A percentile compares a stretch with the other conserved stretches of the same genome.
phyloP scores from a whole-genome alignment of 2,888 invertebrate genomes.

The Petrolisthes cinctipes region DNA sequence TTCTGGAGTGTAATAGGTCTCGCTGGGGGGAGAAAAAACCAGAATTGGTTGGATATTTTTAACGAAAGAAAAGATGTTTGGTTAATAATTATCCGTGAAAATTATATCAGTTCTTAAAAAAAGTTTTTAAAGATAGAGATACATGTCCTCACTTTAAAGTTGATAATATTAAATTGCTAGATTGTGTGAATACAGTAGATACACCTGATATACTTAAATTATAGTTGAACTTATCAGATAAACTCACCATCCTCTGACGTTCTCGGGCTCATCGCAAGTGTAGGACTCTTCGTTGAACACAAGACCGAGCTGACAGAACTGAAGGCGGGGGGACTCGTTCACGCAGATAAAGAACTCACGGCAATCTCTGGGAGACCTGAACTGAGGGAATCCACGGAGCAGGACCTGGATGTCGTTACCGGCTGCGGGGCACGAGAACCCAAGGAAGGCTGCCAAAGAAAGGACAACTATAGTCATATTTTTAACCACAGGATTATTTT shows the following conservation, averaged over 20 bases:
- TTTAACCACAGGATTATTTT: too few relatives aligned
- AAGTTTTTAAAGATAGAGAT: background rate
- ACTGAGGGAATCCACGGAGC: conserved; percentile 40
- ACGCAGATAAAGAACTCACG: conserved; percentile 64
- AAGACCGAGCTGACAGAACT: conserved; percentile 57
- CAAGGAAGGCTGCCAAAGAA: conserved; percentile 46
- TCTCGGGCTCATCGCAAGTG: conserved; percentile 59
- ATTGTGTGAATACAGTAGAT: background rate
- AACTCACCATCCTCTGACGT: conserved; percentile 53
- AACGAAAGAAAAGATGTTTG: background rate
- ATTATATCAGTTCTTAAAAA: background rate
- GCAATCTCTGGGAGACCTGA: conserved; percentile 57
- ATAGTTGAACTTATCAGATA: background rate
- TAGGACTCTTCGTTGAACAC: conserved; percentile 58
- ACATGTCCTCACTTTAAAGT: background rate
- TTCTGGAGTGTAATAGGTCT: conserved; percentile 56
- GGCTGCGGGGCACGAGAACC: conserved; percentile 55
- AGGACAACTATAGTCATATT: background rate
- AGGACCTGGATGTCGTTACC: conserved; percentile 29
- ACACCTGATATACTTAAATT: too few relatives aligned
- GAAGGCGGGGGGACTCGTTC: conserved; percentile 48
- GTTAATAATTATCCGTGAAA: background rate
- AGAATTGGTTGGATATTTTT: too few relatives aligned
- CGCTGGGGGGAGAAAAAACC: conserved; percentile 22
- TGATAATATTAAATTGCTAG: background rate